Evolutionary conservation across 2,797 vertebrate species (phyloP).

Genomic region (Siniperca undulata): DNA sequence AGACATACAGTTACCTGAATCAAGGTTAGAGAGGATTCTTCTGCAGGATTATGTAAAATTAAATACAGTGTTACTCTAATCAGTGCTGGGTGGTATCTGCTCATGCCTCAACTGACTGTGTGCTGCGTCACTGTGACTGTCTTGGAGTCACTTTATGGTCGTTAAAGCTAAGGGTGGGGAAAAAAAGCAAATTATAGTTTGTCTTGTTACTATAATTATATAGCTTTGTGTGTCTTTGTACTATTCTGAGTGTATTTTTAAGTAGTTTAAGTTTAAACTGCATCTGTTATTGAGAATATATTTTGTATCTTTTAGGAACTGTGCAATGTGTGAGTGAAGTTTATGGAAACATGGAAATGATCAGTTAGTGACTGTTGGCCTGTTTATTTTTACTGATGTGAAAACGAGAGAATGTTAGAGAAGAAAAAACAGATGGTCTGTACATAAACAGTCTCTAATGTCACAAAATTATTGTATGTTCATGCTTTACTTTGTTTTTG

Average conservation of each 20-base stretch:
- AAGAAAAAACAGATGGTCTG: constrained; percentile 39
- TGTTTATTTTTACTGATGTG: constrained; percentile 47
- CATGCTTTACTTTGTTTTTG: constrained; percentile 9
- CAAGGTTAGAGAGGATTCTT: constrained; percentile 18
- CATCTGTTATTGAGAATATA: constrained; percentile 8
- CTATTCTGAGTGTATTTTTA: neutral
- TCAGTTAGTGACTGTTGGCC: constrained; percentile 22
- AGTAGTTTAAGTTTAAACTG: constrained; percentile 19
- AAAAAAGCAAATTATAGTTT: constrained; percentile 44
- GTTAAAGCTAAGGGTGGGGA: constrained; percentile 17
- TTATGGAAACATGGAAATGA: constrained; percentile 50
- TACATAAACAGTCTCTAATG: constrained; percentile 20
- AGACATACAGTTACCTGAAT: constrained; percentile 15
- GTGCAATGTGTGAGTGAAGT: constrained; percentile 19
- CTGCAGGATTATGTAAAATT: constrained; percentile 40
- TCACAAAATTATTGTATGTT: neutral
- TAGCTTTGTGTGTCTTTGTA: constrained; percentile 30
- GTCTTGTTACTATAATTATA: constrained; percentile 42
- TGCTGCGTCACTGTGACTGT: constrained; percentile 13
- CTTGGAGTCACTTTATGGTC: constrained; percentile 24
- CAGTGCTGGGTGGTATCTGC: constrained; percentile 35
- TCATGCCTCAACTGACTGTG: constrained; percentile 26
- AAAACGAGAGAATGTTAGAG: constrained; percentile 30
- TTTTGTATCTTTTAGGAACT: constrained; percentile 25
- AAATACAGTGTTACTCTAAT: constrained; percentile 35